Conservation (phyloP, 2,113 vertebrate species). For the Vulpes vulpes region DNA sequence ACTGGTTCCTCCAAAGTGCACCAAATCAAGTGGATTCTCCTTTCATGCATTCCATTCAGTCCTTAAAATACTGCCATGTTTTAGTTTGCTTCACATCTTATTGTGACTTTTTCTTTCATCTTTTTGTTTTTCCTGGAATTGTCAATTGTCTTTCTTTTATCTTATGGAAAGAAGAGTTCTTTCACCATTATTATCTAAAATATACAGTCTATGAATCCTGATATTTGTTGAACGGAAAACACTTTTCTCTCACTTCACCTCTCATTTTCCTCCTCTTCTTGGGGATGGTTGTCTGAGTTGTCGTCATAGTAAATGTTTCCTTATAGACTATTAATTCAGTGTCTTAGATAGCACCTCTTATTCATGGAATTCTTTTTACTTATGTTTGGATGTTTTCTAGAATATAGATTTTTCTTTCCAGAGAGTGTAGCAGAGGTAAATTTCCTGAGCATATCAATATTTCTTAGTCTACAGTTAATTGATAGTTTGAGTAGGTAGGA, state of each 20-base stretch:
- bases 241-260: not conserved
- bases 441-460: not conserved
- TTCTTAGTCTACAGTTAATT: not conserved
- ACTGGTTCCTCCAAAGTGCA: too few species aligned
- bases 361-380: not conserved
- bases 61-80: not conserved
- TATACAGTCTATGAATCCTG: not conserved
- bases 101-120: not conserved
- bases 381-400: not conserved
- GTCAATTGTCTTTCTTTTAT: not conserved
- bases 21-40: not conserved
- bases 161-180: not conserved
- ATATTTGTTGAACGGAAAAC: not conserved
- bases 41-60: not conserved
- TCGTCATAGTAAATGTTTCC: not conserved
- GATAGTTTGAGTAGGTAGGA: not conserved
- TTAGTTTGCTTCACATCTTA: not conserved
- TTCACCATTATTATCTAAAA: not conserved
- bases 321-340: not conserved
- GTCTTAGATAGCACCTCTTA: not conserved
- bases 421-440: not conserved
- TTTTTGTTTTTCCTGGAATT: conserved; percentile 36
- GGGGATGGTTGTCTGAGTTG: not conserved
- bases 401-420: not conserved
- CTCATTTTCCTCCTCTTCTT: not conserved